A percentile compares a stretch with the other conserved stretches of the same genome.
Evolutionary conservation across 2,888 invertebrate species (phyloP).

Genomic region (Cheilosia grossa): DNA sequence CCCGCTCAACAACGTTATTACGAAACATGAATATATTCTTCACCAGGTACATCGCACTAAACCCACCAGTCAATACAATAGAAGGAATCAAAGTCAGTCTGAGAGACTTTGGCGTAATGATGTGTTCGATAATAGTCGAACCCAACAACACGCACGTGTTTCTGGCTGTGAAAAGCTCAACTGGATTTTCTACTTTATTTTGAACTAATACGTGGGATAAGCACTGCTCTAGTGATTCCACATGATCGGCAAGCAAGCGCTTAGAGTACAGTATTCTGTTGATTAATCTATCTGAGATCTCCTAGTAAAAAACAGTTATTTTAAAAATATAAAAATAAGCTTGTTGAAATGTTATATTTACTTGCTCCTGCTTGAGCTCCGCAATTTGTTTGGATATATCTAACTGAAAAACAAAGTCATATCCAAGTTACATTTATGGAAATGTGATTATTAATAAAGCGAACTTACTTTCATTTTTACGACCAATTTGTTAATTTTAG

Average conservation of each 20-base stretch:
- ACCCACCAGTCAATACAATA: slow-evolving; percentile 78
- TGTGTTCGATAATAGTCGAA: slow-evolving; percentile 79
- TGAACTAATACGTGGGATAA: slow-evolving; percentile 74
- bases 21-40: slow-evolving; percentile 80
- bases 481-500: background rate
- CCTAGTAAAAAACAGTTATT: slow-evolving; percentile 67
- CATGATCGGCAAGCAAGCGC: slow-evolving; percentile 81
- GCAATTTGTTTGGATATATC: slow-evolving; percentile 75
- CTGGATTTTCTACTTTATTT: background rate
- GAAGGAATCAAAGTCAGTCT: slow-evolving; percentile 79
- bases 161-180: slow-evolving; percentile 78
- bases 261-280: slow-evolving; percentile 81
- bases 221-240: slow-evolving; percentile 81
- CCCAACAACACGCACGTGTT: slow-evolving; percentile 79
- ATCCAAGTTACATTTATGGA: background rate
- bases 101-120: slow-evolving; percentile 79
- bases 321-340: background rate
- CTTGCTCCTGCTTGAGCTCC: slow-evolving; percentile 80
- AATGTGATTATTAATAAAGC: slow-evolving; percentile 7
- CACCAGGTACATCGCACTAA: slow-evolving; percentile 78
- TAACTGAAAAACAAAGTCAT: slow-evolving; percentile 2
- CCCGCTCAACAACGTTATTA: slow-evolving; percentile 80
- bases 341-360: slow-evolving; percentile 68
- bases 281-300: slow-evolving; percentile 78
- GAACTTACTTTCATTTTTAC: slow-evolving; percentile 47